Base-by-base conservation (phyloP, 2,888 invertebrate species). In the Trichopria drosophilae region DNA sequence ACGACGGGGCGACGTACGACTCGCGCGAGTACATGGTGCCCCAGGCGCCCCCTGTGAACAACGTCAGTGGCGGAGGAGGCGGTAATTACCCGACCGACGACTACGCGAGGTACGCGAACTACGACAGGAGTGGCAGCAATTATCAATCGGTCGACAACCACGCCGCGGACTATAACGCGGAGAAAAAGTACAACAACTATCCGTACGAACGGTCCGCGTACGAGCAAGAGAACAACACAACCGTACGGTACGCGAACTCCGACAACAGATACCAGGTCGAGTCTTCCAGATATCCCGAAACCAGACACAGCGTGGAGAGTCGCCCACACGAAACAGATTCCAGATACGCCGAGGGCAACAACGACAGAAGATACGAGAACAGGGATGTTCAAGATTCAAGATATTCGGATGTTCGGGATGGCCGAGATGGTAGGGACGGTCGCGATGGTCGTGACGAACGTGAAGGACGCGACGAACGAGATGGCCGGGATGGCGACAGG, bases 1-100 rank as follows among this genome's bases (percentile, higher is more conserved):
- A 68, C 51, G 69, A 69, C 28, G 67, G 67, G 9, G 49, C 62
- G 4, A 50, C 58, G 36, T 71, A 70, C 44, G 69, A 69, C 26
- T 50, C 63, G 6, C 55, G 65, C 18, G 61, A 57, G 45, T 64
- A 68, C 34, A 55, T 61, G 43, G 57, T 59, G 9, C 53, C 60
- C 4, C 61, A 55, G 18, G 31, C 4, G 22, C 35, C 15, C 9
- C 31, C 55, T 1, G 51, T 55, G n/a, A 29, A 28, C 24, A 22
- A 28, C 2, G 19, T n/a, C 18, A 18, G 13, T 31, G 1, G 22
- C 44, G 7, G 31, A 24, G 7, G 32, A 19, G 1, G 12, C 22
- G 1, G 34, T 31, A 10, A 24, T 6, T 53, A 54, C 18, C 41
- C 34, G 20, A 23, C 42, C 7, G 28, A 37, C 20, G 41, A 46